Conservation (phyloP, 2,888 invertebrate genomes). For the Sinelater perroti region DNA sequence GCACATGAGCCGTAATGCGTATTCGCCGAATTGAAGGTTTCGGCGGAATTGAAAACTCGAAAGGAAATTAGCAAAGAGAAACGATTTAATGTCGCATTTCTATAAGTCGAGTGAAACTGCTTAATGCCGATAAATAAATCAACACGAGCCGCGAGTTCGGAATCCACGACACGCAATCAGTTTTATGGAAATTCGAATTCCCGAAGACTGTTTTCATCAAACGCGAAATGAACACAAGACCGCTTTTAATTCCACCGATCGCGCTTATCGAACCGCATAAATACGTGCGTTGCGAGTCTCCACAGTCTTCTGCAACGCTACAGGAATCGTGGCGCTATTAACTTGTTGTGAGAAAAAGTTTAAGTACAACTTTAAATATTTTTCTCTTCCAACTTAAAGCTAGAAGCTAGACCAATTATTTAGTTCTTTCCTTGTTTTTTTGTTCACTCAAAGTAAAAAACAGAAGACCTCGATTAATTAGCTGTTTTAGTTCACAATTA, state of each 20-base stretch:
- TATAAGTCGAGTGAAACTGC: conserved; percentile 22
- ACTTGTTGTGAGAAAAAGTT: conserved; percentile 30
- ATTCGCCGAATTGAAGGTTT: no score
- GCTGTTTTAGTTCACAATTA: no score
- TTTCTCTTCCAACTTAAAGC: conserved; percentile 13
- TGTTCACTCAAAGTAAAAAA: no score
- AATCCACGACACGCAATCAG: conserved; percentile 37
- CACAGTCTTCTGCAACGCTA: conserved; percentile 27
- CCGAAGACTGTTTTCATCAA: conserved; percentile 37
- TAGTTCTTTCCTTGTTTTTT: no score
- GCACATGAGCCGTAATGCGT: no score
- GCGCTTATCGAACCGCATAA: conserved; percentile 36
- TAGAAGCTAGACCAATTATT: no score
- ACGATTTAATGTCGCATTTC: conserved; percentile 29
- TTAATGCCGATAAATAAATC: conserved; percentile 35
- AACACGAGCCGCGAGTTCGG: conserved; percentile 31
- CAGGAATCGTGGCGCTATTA: conserved; percentile 22
- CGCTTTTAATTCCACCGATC: conserved; percentile 39
- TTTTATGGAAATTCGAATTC: conserved; percentile 39
- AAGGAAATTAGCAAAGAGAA: conserved; percentile 20
- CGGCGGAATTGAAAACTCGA: not conserved
- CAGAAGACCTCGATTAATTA: no score
- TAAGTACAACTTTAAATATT: no score
- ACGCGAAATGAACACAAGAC: conserved; percentile 34
- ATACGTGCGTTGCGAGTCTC: conserved; percentile 31